Base-by-base conservation (phyloP, 2,888 invertebrate species). In the Cryptocheilus praepositus region DNA sequence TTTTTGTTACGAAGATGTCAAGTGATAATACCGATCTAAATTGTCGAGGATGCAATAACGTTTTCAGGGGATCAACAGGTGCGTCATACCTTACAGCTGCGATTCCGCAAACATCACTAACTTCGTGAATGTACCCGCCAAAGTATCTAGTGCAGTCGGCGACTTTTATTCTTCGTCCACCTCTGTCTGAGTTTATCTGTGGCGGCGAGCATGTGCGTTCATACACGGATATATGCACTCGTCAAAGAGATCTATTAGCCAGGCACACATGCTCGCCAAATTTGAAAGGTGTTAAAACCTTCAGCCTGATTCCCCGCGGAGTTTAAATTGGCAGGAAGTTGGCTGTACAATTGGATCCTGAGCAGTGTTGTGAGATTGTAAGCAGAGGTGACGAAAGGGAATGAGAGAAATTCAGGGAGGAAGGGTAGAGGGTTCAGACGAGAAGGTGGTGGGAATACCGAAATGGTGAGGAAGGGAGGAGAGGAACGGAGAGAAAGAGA, bases 251-350 rank as follows among this genome's bases (percentile, higher is more conserved):
- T 16, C 19, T 19, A 19, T 19, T 49, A 49, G 16, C 5, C 8
- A 19, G 4, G 36, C 8, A 36, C 36, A 36, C 36, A 8, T 4
- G 7, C 36, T 1, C 36, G 36, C 11, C 36, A 11, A 18, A 18
- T 15, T 16, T 18, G 52, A 52, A 52, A 52, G 52, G 52, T 15
- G 55, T 28, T 19, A 57, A 57, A 44, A 44, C 2, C 5, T 15
- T 1, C 45, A 57, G 45, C 45, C 44, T 44, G 44, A 57, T 57
- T 45, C 19, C 16, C 44, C 19, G 45, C 44, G 15, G 43, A 44
- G 57, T 18, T 15, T 36, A 44, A 57, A 57, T 57, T 45, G 57
- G 45, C 57, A 44, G 57, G 44, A 44, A 57, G 43, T 55, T 55
- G 55, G 55, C 21, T 19, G 11, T 11, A 36, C 19, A 19, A 19